phyloP scores from a whole-genome alignment of 2,888 invertebrate genomes.

The Chrysopilus asiliformis region DNA sequence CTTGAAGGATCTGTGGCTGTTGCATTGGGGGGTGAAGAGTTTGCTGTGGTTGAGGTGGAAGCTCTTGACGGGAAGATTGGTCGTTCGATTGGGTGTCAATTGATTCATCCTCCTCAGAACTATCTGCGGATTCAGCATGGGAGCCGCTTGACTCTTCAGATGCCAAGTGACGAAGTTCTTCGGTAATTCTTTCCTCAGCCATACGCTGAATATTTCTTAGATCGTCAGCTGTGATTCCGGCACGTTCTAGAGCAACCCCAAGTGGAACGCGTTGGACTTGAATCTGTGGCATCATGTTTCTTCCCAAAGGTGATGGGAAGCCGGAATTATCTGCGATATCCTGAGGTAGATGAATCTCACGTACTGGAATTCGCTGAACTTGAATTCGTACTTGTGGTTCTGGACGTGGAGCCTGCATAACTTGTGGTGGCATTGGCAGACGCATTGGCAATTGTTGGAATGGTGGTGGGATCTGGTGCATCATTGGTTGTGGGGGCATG shows the following conservation, averaged over 20 bases:
- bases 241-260: conserved; percentile 31
- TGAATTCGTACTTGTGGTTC: conserved; percentile 37
- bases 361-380: conserved; percentile 38
- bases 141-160: conserved; percentile 26
- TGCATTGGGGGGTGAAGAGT: conserved; percentile 33
- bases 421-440: conserved; percentile 21
- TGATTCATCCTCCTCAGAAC: conserved; percentile 25
- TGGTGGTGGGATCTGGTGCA: conserved; percentile 22
- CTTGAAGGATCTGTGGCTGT: conserved; percentile 29
- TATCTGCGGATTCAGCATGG: conserved; percentile 21
- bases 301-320: too few species aligned
- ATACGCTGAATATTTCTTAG: conserved; percentile 35
- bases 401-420: conserved; percentile 38
- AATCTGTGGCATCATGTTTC: conserved; percentile 13
- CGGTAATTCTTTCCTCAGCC: conserved; percentile 34
- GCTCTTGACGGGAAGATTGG: conserved; percentile 15
- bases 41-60: conserved; percentile 29
- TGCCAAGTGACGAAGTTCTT: conserved; percentile 30
- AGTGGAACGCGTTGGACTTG: conserved; percentile 34
- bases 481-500: conserved; percentile 25
- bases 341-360: conserved; percentile 32
- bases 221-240: conserved; percentile 35
- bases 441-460: conserved; percentile 13
- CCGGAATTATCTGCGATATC: conserved; percentile 29
- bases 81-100: conserved; percentile 18